Evolutionary conservation across 1,140 invertebrate genomes (phyloP).

Genomic region (Procambarus clarkii): DNA sequence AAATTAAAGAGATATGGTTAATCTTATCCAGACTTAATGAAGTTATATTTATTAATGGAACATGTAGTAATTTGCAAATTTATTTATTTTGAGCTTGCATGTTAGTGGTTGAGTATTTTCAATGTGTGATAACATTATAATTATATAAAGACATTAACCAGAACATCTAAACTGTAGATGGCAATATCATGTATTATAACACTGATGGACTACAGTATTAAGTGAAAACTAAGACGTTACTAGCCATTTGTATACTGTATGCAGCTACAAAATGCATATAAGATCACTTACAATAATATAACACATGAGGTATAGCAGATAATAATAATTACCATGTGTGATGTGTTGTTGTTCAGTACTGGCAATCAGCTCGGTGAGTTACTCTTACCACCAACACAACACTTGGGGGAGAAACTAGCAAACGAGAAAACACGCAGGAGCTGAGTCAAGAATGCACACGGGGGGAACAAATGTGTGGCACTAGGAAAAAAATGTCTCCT

Average conservation of each 20-base stretch:
- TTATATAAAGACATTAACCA: background rate
- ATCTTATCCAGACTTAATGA: background rate
- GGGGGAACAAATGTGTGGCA: conserved; percentile 47
- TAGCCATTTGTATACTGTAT: background rate
- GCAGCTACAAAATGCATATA: background rate
- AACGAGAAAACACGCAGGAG: conserved; percentile 8
- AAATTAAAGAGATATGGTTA: background rate
- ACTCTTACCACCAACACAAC: background rate
- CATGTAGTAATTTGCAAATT: background rate
- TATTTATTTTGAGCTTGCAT: background rate
- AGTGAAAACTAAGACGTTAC: background rate
- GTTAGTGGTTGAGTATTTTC: background rate
- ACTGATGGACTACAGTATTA: background rate
- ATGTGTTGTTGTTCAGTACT: background rate
- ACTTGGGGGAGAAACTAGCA: background rate
- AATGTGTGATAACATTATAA: background rate
- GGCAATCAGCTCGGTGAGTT: background rate
- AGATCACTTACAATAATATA: background rate
- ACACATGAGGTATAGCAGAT: background rate
- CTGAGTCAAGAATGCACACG: conserved; percentile 53
- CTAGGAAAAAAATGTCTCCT: conserved; percentile 51
- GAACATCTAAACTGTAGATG: background rate
- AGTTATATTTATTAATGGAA: background rate
- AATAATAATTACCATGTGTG: background rate
- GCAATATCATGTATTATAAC: background rate